Conservation (phyloP, 1,140 invertebrate genomes). For the Caenorhabditis latens region DNA sequence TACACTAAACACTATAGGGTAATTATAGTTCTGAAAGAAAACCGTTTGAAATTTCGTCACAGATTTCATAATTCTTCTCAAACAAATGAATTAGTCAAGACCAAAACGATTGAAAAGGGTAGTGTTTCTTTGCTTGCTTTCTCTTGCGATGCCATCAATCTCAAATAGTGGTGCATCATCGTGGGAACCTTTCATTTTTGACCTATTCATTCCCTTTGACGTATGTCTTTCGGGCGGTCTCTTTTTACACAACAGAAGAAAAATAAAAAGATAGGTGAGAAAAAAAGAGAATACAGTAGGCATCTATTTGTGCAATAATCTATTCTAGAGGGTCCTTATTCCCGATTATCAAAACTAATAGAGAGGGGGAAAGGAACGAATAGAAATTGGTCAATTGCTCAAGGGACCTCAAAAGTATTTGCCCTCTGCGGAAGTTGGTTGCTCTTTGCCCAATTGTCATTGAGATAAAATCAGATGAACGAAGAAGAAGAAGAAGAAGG, state of each 20-base stretch:
- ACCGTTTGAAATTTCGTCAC: no score
- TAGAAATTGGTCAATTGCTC: constrained; percentile 22
- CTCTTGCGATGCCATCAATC: not conserved
- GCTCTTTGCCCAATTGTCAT: constrained; percentile 38
- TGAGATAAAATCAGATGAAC: constrained; percentile 52
- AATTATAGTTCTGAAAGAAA: no score
- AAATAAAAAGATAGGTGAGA: not conserved
- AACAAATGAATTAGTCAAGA: no score
- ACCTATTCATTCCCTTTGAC: constrained; percentile 18
- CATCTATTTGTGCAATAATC: constrained; percentile 13
- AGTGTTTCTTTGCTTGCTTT: constrained; percentile 12
- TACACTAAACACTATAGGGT: no score
- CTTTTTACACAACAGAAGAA: not conserved
- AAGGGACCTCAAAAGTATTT: constrained; percentile 53
- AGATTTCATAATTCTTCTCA: no score
- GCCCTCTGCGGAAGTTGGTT: constrained; percentile 48
- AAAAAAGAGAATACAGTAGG: not conserved
- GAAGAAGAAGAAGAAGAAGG: constrained; percentile 2
- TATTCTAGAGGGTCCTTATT: constrained; percentile 27
- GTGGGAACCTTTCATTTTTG: constrained; percentile 48
- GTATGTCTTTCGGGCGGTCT: not conserved
- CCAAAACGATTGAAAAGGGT: not conserved
- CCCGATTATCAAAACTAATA: constrained; percentile 53
- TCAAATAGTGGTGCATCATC: constrained; percentile 51
- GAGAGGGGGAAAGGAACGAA: no score